Base-by-base conservation (phyloP, 2,888 invertebrate species). In the Sesia bembeciformis region DNA sequence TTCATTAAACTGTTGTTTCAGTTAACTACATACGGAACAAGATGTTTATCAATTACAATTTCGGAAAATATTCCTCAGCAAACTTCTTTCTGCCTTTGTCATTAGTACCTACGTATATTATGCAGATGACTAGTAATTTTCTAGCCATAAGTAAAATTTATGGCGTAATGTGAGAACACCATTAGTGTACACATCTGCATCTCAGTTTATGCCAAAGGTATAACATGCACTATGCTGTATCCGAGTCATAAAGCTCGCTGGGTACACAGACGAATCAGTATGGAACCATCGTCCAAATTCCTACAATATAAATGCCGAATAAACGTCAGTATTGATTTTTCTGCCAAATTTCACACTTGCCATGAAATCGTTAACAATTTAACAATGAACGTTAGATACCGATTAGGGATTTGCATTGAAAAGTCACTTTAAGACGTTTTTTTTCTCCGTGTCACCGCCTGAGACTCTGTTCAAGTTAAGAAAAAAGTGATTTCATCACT, bases 241-340 rank as follows among this genome's bases (percentile, higher is more conserved):
- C 56, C 57, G 55, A 58, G 66, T 66, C 71, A 65, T 76, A 74
- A 77, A 81, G 64, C 61, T 58, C 52, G 58, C 61, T 50, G 7
- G 4, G 46, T 46, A 46, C 46, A n/a, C 46, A 23, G n/a, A 46
- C 46, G 41, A n/a, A 46, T 8, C 46, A 8, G 46, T 46, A 46
- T 46, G 8, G 5, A 46, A 46, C 4, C 8, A 23, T 23, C 23
- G 2, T 23, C 23, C 23, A 23, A 23, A 23, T 1, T 23, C 23
- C 23, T n/a, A 23, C 1, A 23, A 23, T 23, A 23, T 23, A 2
- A 23, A 2, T 23, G 23, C 23, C 23, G 2, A 23, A 23, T 23
- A 23, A 23, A 23, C 2, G 23, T 23, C 23, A 23, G 23, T 1
- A 23, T 23, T 23, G 23, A 23, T 23, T 23, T 23, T 23, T 2